A percentile compares a stretch with the other conserved stretches of the same genome.
Conservation (phyloP, 2,888 invertebrate species). For the Aspidapion aeneum region DNA sequence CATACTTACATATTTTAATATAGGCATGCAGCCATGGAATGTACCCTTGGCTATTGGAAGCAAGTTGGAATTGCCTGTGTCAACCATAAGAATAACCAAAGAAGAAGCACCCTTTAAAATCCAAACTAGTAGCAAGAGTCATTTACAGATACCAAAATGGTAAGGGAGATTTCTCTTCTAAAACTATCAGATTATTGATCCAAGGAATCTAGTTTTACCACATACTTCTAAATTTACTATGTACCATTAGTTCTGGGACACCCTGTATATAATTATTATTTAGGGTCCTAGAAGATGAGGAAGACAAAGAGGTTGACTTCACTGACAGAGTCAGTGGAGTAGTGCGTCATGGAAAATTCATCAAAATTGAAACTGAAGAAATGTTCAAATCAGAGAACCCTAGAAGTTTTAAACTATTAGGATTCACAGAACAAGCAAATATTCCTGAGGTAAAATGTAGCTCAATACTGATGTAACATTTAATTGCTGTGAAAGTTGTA, state of each 20-base stretch:
- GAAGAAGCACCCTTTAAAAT: slow-evolving; percentile 23
- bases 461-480: background rate
- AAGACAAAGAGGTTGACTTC: slow-evolving; percentile 18
- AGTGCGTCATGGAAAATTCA: slow-evolving; percentile 26
- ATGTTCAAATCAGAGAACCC: slow-evolving; percentile 27
- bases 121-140: background rate
- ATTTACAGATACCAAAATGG: background rate
- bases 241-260: no score
- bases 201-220: slow-evolving; percentile 3
- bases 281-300: slow-evolving; percentile 25
- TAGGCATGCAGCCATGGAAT: slow-evolving; percentile 26
- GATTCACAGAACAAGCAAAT: slow-evolving; percentile 25
- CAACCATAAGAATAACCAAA: slow-evolving; percentile 23
- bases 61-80: slow-evolving; percentile 19
- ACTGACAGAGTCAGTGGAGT: slow-evolving; percentile 24
- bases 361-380: slow-evolving; percentile 25
- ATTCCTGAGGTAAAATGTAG: slow-evolving; percentile 25
- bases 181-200: background rate
- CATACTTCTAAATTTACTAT: no score
- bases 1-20: no score
- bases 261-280: no score
- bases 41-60: slow-evolving; percentile 27
- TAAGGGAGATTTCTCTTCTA: no score
- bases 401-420: slow-evolving; percentile 26
- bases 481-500: background rate